Conservation (phyloP, 2,113 vertebrate species). For the Stictonetta naevosa region DNA sequence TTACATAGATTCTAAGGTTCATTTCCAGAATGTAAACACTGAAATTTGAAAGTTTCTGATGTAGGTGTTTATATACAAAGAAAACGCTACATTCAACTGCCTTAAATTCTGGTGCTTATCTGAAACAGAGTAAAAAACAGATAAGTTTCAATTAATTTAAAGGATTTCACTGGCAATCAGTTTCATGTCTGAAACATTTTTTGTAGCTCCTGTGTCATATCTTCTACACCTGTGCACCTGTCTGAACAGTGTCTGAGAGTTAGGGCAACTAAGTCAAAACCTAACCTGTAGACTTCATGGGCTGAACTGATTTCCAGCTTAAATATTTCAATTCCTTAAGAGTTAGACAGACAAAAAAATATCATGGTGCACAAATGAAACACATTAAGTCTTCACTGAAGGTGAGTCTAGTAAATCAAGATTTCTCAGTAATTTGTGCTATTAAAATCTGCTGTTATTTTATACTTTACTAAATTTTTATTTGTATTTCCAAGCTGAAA, state of each 20-base stretch:
- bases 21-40: background rate
- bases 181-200: background rate
- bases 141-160: background rate
- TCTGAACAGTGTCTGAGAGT: background rate
- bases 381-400: background rate
- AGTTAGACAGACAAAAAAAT: background rate
- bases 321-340: background rate
- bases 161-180: background rate
- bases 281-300: background rate
- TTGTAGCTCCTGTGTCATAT: background rate
- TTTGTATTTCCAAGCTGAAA: constrained; percentile 45
- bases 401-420: background rate
- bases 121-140: background rate
- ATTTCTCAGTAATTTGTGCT: background rate
- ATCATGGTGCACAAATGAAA: rapidly evolving
- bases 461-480: constrained; percentile 12
- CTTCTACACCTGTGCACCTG: background rate
- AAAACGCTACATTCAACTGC: background rate
- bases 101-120: background rate
- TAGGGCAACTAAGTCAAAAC: background rate
- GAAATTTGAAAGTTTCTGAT: background rate
- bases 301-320: background rate
- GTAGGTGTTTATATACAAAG: background rate
- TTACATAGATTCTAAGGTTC: background rate
- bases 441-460: background rate